phyloP scores from a whole-genome alignment of 2,888 invertebrate genomes.

The Scelioninae gen. 2 region DNA sequence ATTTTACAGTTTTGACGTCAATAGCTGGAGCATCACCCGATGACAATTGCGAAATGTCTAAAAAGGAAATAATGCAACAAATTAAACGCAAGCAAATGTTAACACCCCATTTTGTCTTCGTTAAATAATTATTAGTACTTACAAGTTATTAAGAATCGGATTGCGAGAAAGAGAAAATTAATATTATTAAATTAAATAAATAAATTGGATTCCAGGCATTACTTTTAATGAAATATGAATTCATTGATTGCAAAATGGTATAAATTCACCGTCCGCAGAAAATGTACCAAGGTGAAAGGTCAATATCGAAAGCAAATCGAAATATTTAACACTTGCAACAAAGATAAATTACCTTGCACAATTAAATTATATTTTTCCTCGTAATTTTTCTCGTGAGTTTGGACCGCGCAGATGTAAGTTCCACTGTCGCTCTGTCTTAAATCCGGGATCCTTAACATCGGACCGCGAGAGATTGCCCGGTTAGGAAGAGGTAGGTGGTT shows the following conservation, averaged over 20 bases:
- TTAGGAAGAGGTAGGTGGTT: constrained; percentile 77
- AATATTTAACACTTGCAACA: no score
- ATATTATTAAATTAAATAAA: neutral
- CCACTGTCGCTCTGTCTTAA: constrained; percentile 81
- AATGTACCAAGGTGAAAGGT: no score
- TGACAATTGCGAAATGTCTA: constrained; percentile 51
- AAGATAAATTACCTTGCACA: constrained; percentile 79
- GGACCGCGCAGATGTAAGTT: constrained; percentile 81
- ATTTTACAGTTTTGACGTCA: constrained; percentile 79
- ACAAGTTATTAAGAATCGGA: neutral
- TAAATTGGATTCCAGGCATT: no score
- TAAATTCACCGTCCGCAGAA: no score
- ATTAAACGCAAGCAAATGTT: no score
- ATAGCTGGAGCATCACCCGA: constrained; percentile 73
- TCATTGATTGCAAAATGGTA: no score
- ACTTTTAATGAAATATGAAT: no score
- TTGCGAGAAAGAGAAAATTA: neutral
- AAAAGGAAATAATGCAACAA: no score
- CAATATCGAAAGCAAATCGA: no score
- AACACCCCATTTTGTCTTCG: no score
- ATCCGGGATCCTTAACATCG: constrained; percentile 78
- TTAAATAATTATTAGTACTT: no score
- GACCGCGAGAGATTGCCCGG: constrained; percentile 79
- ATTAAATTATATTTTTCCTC: constrained; percentile 79
- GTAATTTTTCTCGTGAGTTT: constrained; percentile 73